Percentiles rank a stretch among this genome's conserved stretches.
Conservation (phyloP, 2,113 vertebrate genomes). For the Corythornis madagascariensis region DNA sequence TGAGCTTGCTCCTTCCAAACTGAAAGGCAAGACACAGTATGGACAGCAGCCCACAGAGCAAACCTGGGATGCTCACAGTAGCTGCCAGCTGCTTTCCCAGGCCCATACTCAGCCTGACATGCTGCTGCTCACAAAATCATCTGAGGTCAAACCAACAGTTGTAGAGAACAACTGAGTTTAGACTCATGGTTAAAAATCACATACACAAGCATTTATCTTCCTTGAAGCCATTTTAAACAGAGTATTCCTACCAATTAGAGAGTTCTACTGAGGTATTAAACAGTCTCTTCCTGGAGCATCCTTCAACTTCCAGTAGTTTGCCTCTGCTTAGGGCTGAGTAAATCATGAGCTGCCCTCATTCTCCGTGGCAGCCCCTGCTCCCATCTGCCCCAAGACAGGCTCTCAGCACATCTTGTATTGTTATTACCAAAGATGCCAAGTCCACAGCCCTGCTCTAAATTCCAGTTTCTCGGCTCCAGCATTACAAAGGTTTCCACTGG, state of each 20-base stretch:
- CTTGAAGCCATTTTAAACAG: conserved; percentile 16
- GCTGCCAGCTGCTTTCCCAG: conserved; percentile 6
- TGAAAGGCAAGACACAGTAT: background rate
- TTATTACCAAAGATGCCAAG: conserved; percentile 32
- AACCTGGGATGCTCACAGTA: background rate
- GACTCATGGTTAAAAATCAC: conserved; percentile 26
- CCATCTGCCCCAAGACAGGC: background rate
- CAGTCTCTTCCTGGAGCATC: background rate
- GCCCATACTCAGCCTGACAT: background rate
- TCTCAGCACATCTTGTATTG: background rate
- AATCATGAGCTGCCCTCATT: background rate
- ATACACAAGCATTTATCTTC: conserved; percentile 42
- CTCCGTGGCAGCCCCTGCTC: background rate
- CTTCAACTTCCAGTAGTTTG: background rate
- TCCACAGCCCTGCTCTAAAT: conserved; percentile 54
- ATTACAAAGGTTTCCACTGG: conserved; percentile 57
- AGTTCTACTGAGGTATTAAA: background rate
- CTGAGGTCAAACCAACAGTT: conserved; percentile 51
- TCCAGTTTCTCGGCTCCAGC: conserved; percentile 34
- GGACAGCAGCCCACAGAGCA: background rate
- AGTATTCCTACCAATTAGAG: background rate
- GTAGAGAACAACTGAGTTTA: conserved; percentile 21
- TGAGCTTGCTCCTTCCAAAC: background rate
- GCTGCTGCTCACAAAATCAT: background rate
- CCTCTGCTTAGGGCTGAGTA: background rate